A percentile compares a stretch with the other conserved stretches of the same genome.
These are phyloP conservation scores for Microctonus hyperodae DNA, from an alignment of 2,888 invertebrate genomes.

Conservation along the genomic window DNA sequence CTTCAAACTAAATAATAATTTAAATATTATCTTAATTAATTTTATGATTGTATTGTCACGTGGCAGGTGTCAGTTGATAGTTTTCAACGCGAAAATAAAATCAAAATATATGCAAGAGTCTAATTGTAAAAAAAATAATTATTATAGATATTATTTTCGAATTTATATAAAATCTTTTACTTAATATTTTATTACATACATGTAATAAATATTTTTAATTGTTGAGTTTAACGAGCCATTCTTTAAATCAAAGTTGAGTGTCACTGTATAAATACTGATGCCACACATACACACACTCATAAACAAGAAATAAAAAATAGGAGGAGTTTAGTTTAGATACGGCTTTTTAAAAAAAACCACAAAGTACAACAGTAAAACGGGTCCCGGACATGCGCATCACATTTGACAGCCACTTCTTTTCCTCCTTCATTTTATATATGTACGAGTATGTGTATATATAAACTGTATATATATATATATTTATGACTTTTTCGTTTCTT, in stretches of 20 bases:
- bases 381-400: conserved; percentile 43
- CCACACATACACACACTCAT: neutral
- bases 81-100: no score
- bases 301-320: neutral
- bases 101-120: no score
- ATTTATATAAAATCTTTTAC: no score
- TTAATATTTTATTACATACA: neutral
- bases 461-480: neutral
- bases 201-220: neutral
- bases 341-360: conserved; percentile 47
- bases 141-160: no score
- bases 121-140: no score
- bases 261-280: no score
- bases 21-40: no score
- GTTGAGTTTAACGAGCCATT: neutral
- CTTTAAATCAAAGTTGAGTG: neutral
- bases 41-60: conserved; percentile 20
- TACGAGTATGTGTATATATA: neutral
- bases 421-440: conserved; percentile 2
- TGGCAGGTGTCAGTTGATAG: conserved; percentile 39
- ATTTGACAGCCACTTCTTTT: conserved; percentile 38
- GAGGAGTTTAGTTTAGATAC: neutral
- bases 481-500: neutral
- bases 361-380: conserved; percentile 55
- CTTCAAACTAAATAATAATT: no score